Base-by-base conservation (phyloP, 2,797 vertebrate genomes). In the Thamnophis elegans region DNA sequence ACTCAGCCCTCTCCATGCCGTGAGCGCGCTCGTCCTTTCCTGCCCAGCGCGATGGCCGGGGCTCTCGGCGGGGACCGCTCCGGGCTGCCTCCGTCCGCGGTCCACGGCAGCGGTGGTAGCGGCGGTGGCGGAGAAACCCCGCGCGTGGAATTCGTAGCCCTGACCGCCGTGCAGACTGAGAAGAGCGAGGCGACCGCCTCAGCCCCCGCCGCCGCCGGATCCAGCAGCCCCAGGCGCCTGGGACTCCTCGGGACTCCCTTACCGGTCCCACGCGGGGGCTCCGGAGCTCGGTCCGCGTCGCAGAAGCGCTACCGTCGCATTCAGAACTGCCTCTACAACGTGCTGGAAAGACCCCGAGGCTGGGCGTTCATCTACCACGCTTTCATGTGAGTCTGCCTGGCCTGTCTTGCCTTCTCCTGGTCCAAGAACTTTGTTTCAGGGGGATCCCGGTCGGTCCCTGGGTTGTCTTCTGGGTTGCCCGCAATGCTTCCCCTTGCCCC, bases 351-450 rank as follows among this genome's bases (percentile, higher is more conserved):
- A 97, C 99, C 99, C 54, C 97, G 99, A 93, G 99, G 99, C 96
- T 99, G 99, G 98, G 99, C 99, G 9, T 99, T 99, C 98, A 97
- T 99, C 97, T 99, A 99, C 97, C 99, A 99, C 92, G 99, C 98
- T 28, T 99, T 99, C 98, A 99, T 99, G 99, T 99, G 96, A 99
- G 99, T 99, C 9, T 5, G 5, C 42, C 13, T 20, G 8, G 20
- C 11, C n/a, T 25, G 4, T 13, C 0, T 10, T 10, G 53, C 59
- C 3, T 20, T 9, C 16, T 25, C 11, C 47, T 7, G 36, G 9
- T 47, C 36, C 20, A 82, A 82, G 36, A 82, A 82, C 73, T 82
- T 47, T 82, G 36, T 82, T 47, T 82, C 36, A 47, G 20, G 20
- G 20, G 42, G 20, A 47, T 47, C 73, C 65, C 20, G 1, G 73